Percentiles rank a stretch among this genome's conserved stretches.
phyloP scores from a whole-genome alignment of 1,140 invertebrate genomes.

The Tribolium castaneum region DNA sequence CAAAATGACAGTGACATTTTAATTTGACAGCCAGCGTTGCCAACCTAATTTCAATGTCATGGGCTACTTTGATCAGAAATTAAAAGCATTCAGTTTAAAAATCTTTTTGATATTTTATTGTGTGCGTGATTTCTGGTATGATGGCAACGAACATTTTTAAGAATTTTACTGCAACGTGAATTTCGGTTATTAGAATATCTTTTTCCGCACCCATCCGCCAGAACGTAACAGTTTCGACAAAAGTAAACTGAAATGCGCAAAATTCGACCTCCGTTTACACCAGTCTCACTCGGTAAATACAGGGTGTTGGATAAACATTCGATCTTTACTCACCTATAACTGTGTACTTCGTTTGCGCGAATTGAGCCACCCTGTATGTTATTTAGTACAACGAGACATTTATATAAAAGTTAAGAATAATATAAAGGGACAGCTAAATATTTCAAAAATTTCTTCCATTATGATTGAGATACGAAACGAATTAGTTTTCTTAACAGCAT shows the following conservation, averaged over 20 bases:
- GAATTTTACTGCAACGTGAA: background rate
- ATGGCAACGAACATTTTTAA: constrained; percentile 20
- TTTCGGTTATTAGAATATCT: background rate
- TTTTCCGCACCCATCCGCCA: background rate
- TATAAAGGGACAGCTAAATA: background rate
- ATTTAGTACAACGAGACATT: background rate
- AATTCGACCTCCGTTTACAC: background rate
- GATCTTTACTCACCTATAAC: background rate
- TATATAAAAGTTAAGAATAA: background rate
- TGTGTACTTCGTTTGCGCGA: background rate
- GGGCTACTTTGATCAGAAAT: background rate
- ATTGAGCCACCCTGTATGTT: constrained; percentile 19
- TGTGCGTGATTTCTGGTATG: constrained; percentile 24
- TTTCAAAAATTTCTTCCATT: no score
- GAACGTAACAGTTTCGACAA: background rate
- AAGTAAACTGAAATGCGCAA: background rate
- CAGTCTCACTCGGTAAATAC: constrained; percentile 18
- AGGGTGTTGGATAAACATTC: background rate
- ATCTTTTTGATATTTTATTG: constrained; percentile 43
- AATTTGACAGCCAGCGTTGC: no score
- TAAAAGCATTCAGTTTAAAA: constrained; percentile 32
- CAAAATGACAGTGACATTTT: no score
- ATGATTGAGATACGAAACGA: no score
- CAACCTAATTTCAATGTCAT: no score
- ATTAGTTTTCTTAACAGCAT: no score